Evolutionary conservation across 2,888 invertebrate species (phyloP), one percentile per base, ranked within the genome.

Genomic region (Quadriops clusia): DNA sequence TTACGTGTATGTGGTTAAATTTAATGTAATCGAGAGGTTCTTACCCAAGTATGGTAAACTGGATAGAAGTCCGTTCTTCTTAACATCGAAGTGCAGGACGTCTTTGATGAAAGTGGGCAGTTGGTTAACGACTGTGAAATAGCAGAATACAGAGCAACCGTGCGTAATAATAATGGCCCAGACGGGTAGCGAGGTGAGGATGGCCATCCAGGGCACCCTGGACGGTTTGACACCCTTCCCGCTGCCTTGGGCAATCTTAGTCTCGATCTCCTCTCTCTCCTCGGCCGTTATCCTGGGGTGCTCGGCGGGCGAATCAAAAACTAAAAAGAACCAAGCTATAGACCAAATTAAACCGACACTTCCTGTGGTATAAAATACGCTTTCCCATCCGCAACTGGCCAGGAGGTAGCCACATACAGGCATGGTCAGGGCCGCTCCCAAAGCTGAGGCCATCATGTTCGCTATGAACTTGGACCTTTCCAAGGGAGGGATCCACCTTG

Each of bases 401-500:
- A 86, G 84, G 33, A 91, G 71, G 49, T 74, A 76, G 9, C 89
- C 87, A 46, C 85, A 82, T 39, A 89, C 68, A 0, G 90, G 90
- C 76, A 90, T 80, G 0, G 87, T 86, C 23, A 90, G 64, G 5
- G 93, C 89, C 14, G 90, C 93, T 10, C 94, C 94, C 46, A 94
- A 67, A 5, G 89, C 84, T 12, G 89, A 85, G 5, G 91, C 85
- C 83, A 86, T 84, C 82, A 87, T 85, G 50, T 87, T 83, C 5
- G 90, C 82, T 58, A 91, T 85, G 58, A 94, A 85, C 58, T 89
- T 87, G 23, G 89, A 86, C 42, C 93, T 73, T 56, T 95, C 93
- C 68, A 82, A 73, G 7, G 91, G 91, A 5, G 93, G 93, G 35
- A 93, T 85, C 94, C 94, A 95, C 40, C 80, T 78, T 5, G 90